These are phyloP conservation scores for Oxycera nigricornis DNA, from an alignment of 2,888 invertebrate genomes.

Conservation along the genomic window DNA sequence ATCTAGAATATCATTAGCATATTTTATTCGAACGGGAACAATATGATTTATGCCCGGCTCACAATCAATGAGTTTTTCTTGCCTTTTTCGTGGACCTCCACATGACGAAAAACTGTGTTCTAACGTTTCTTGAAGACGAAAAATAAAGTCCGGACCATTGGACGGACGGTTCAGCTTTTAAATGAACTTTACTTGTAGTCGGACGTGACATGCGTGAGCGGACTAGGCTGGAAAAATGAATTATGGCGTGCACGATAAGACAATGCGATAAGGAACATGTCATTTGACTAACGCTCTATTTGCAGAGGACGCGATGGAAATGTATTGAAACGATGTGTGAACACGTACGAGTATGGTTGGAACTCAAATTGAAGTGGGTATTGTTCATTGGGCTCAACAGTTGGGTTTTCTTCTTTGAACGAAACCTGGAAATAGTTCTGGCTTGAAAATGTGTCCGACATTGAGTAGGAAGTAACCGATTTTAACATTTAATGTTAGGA, in stretches of 20 bases:
- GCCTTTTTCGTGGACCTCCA: neutral
- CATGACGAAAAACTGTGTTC: slow-evolving; percentile 14
- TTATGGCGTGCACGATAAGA: neutral
- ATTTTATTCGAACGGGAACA: slow-evolving; percentile 35
- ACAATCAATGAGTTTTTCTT: neutral
- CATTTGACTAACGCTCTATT: slow-evolving; percentile 19
- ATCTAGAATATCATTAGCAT: slow-evolving; percentile 35
- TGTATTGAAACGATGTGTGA: neutral
- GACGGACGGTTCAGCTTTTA: neutral
- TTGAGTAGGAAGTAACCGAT: too few species aligned
- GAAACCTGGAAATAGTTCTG: too few species aligned
- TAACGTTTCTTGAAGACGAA: neutral
- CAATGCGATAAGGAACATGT: slow-evolving; percentile 9
- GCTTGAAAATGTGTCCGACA: too few species aligned
- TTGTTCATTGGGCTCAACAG: too few species aligned
- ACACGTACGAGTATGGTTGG: too few species aligned
- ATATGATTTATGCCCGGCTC: slow-evolving; percentile 31
- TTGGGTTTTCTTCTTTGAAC: too few species aligned
- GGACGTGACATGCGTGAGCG: neutral
- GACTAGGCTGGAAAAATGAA: neutral
- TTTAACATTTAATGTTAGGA: too few species aligned
- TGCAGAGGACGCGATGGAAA: neutral
- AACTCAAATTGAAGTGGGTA: too few species aligned
- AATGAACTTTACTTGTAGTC: neutral
- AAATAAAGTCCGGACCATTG: neutral